Evolutionary conservation across 1,140 invertebrate genomes (phyloP), one percentile per base, ranked within the genome.

Genomic region (Leptestheria dahalacensis): DNA sequence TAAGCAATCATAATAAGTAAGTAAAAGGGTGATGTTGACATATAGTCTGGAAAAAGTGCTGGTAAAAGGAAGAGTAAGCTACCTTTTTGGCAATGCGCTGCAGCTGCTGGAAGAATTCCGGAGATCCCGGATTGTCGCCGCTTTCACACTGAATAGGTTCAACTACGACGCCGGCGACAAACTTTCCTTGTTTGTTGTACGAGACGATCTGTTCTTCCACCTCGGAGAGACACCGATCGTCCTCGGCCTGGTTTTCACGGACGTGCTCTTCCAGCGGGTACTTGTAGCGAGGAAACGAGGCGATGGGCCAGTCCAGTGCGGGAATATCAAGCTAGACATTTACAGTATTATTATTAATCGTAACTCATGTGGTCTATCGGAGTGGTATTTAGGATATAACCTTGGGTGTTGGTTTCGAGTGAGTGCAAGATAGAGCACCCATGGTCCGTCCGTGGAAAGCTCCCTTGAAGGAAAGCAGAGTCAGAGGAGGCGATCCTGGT

Each of bases 61-160:
- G n/a, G n/a, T n/a, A n/a, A n/a, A n/a, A n/a, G n/a, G n/a, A n/a
- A n/a, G n/a, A n/a, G n/a, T n/a, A n/a, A n/a, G n/a, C n/a, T 69
- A 90, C 87, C 72, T 85, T 81, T 71, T 89, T 85, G 3, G 82
- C 79, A 64, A 97, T 80, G 54, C 80, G 76, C 70, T 94, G 90
- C 1, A 99, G 75, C 57, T 79, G 74, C 70, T 84, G 82, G 75
- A 98, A 99, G 72, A 98, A 99, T 63, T 87, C 79, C 0, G 88
- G 82, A 0, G 91, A 94, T 1, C 82, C 96, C 68, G 95, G 88
- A 70, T 96, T 85, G 68, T 99, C 96, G 6, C 96, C 95, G 2
- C 96, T 96, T 78, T 99, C 96, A 0, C 89, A 82, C 72, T 99
- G 96, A 67, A 99, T 97, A 0, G 96, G 95, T 72, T 99, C 96